A percentile compares a stretch with the other conserved stretches of the same genome.
Evolutionary conservation across 2,797 vertebrate genomes (phyloP).

Genomic region (Gallinago nigripennis): DNA sequence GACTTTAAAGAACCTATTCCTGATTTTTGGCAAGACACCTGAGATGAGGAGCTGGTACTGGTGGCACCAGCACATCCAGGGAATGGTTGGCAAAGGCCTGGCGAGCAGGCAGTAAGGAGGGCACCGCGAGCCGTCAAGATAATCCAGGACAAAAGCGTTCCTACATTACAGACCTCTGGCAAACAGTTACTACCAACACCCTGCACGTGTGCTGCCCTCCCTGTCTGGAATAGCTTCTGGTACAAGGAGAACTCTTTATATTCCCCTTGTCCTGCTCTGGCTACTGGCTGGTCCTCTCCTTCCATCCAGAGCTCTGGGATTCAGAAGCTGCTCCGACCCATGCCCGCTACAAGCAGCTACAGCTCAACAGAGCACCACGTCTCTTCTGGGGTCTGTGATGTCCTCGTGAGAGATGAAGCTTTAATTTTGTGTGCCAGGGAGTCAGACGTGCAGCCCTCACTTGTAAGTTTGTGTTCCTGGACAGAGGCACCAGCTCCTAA

Average conservation of each 20-base stretch:
- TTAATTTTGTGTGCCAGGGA: background rate
- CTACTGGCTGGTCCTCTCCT: no score
- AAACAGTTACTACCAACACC: background rate
- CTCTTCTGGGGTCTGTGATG: fast-evolving
- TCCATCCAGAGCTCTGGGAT: background rate
- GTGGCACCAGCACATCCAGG: background rate
- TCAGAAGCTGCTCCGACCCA: background rate
- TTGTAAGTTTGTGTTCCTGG: background rate
- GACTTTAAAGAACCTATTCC: background rate
- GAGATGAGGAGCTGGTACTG: background rate
- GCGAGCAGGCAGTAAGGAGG: background rate
- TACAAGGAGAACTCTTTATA: background rate
- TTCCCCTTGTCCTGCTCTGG: no score
- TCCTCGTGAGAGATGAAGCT: background rate
- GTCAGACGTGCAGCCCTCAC: background rate
- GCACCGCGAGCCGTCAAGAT: background rate
- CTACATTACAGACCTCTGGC: background rate
- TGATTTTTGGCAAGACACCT: background rate
- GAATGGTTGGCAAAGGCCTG: background rate
- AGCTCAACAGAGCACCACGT: background rate
- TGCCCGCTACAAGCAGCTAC: background rate
- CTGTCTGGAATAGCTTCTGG: background rate
- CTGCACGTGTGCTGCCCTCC: background rate
- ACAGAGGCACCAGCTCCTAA: background rate
- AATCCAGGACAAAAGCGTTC: background rate